Conservation (phyloP, 2,888 invertebrate genomes). For the Gymnocheta viridis region DNA sequence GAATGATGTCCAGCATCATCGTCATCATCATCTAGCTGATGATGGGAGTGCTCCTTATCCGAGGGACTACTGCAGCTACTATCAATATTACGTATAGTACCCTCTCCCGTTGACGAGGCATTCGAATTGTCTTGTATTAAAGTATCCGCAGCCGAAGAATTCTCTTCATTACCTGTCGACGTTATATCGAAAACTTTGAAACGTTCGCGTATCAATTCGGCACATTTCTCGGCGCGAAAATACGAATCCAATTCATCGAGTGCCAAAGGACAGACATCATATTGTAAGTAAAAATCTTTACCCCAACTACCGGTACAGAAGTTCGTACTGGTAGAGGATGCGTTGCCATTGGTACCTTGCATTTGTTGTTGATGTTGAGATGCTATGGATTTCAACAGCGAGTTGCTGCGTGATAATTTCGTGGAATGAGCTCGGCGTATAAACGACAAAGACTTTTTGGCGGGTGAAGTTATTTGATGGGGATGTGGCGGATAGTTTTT, state of each 20-base stretch:
- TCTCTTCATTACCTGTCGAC: constrained; percentile 45
- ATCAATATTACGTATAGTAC: constrained; percentile 65
- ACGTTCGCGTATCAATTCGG: constrained; percentile 80
- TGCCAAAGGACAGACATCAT: constrained; percentile 79
- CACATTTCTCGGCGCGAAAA: constrained; percentile 80
- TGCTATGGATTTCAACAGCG: constrained; percentile 84
- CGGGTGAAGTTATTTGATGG: constrained; percentile 82
- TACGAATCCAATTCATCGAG: constrained; percentile 80
- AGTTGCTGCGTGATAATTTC: constrained; percentile 87
- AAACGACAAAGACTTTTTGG: constrained; percentile 85
- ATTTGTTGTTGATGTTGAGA: constrained; percentile 76
- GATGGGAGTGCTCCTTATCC: constrained; percentile 54
- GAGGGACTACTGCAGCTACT: constrained; percentile 66
- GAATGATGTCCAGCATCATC: constrained; percentile 89
- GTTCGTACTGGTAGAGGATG: constrained; percentile 37
- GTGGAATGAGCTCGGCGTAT: constrained; percentile 89
- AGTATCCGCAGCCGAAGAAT: constrained; percentile 48
- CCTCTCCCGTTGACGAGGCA: constrained; percentile 52
- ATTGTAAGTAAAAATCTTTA: constrained; percentile 78
- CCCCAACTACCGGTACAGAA: constrained; percentile 77
- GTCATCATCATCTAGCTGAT: constrained; percentile 76
- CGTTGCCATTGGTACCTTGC: constrained; percentile 71
- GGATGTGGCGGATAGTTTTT: constrained; percentile 72
- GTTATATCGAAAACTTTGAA: constrained; percentile 79
- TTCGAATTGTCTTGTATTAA: constrained; percentile 56